phyloP scores from a whole-genome alignment of 2,888 invertebrate genomes.

The Cepaea hortensis region DNA sequence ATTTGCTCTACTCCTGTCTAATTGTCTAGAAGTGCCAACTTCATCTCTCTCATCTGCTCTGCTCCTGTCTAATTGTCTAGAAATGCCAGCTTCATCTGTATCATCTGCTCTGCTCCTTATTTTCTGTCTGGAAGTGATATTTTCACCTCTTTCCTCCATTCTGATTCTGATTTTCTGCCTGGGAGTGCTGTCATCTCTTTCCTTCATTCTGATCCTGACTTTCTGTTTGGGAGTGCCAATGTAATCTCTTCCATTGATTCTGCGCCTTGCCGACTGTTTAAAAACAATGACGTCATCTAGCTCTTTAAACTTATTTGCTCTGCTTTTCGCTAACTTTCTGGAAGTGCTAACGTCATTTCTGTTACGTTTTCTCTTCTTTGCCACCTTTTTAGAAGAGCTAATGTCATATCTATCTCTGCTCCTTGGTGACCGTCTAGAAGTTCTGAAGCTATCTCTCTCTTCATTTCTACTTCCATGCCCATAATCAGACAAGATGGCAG shows the following conservation, averaged over 20 bases:
- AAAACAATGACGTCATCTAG: not conserved
- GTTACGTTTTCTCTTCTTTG: not conserved
- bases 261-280: too few relatives aligned
- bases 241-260: not conserved
- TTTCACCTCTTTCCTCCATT: not conserved
- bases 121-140: not conserved
- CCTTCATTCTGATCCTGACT: not conserved
- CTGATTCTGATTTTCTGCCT: not conserved
- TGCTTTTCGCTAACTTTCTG: not conserved
- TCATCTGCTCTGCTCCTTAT: not conserved
- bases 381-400: not conserved
- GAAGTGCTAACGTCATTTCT: not conserved
- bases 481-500: slow-evolving; percentile 9
- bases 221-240: not conserved
- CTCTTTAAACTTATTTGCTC: not conserved
- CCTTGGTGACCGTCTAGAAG: not conserved
- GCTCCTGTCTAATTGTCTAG: not conserved
- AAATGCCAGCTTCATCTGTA: not conserved
- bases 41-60: not conserved
- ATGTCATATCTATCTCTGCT: not conserved
- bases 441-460: not conserved
- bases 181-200: not conserved
- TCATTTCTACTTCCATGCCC: not conserved
- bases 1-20: not conserved
- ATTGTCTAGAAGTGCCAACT: not conserved